These are phyloP conservation scores for Pandion haliaetus DNA, from an alignment of 2,113 vertebrate species.

Conservation along the genomic window DNA sequence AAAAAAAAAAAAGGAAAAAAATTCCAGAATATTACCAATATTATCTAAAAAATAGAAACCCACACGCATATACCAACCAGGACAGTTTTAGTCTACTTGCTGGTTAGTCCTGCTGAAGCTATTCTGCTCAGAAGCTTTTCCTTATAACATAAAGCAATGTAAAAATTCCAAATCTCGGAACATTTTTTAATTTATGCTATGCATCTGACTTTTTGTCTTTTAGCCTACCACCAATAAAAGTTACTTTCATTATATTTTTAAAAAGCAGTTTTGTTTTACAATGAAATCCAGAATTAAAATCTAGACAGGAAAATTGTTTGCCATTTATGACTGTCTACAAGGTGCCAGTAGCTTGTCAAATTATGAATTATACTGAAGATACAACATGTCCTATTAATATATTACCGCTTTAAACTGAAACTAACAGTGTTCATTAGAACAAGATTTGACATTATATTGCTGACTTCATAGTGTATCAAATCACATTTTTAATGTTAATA, in stretches of 20 bases:
- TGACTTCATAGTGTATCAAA: not conserved
- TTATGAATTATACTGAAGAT: not conserved
- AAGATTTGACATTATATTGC: not conserved
- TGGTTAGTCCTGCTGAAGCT: not conserved
- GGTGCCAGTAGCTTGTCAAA: not conserved
- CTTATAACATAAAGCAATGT: not conserved
- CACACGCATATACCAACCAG: not conserved
- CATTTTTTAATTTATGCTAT: not conserved
- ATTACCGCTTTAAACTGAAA: not conserved
- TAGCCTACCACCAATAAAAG: not conserved
- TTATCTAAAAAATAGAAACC: not conserved
- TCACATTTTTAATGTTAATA: not conserved
- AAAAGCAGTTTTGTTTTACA: not conserved
- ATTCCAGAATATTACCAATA: not conserved
- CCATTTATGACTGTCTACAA: not conserved
- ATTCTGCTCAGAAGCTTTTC: not conserved
- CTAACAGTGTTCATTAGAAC: not conserved
- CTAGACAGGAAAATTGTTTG: not conserved
- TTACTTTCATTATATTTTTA: not conserved
- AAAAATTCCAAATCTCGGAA: not conserved
- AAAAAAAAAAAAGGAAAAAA: not conserved
- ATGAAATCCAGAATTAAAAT: not conserved
- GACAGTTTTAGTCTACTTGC: not conserved
- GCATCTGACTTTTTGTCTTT: not conserved
- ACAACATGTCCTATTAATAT: not conserved